Evolutionary conservation across 2,797 vertebrate species (phyloP).

Genomic region (Tokudaia tokunoshimensis): DNA sequence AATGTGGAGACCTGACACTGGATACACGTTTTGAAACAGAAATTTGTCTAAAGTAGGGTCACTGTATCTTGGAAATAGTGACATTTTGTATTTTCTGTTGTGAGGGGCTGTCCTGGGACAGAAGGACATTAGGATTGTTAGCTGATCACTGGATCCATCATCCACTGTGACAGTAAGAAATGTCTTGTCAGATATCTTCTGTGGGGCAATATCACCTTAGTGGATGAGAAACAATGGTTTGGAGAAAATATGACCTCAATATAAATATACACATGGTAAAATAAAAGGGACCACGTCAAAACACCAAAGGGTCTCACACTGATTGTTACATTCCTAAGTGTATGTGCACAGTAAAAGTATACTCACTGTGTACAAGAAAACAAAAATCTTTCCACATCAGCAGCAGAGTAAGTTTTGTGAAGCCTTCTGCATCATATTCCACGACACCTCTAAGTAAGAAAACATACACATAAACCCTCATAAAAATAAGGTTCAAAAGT

Average conservation of each 20-base stretch:
- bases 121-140: background rate
- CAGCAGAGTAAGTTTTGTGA: constrained; percentile 98
- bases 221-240: background rate
- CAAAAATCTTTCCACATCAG: constrained; percentile 99
- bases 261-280: constrained; percentile 71
- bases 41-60: background rate
- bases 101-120: background rate
- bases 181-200: background rate
- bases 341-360: constrained; percentile 76
- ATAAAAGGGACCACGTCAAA: constrained; percentile 76
- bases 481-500: constrained; percentile 61
- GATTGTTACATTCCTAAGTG: constrained; percentile 6
- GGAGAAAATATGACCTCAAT: constrained; percentile 21
- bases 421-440: constrained; percentile 98
- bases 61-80: background rate
- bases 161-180: background rate
- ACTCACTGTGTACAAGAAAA: constrained; percentile 98
- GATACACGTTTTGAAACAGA: constrained; percentile 22
- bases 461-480: constrained; percentile 71
- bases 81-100: background rate
- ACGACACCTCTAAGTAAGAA: constrained; percentile 93
- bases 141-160: background rate
- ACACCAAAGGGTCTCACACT: constrained; percentile 74
- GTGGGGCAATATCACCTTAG: background rate
- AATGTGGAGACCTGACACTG: constrained; percentile 8